Conservation (phyloP, 2,113 vertebrate genomes). For the Anguilla rostrata region DNA sequence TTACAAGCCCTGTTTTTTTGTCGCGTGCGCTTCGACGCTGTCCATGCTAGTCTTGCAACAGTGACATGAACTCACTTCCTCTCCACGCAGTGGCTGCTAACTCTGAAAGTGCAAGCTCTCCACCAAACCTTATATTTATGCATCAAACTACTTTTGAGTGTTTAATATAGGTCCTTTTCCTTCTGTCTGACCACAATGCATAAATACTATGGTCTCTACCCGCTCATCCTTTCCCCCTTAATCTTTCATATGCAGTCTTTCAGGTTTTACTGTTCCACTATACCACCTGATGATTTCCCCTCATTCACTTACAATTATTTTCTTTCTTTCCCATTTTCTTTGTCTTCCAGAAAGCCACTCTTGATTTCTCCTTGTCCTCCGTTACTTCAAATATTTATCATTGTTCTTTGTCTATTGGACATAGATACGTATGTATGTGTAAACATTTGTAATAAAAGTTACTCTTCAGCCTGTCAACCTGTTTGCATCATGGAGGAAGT, state of each 20-base stretch:
- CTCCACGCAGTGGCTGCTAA: background rate
- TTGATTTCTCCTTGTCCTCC: background rate
- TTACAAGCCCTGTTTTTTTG: background rate
- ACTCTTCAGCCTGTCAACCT: constrained; percentile 34
- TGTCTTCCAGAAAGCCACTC: background rate
- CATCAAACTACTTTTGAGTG: no score
- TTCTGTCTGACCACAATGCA: background rate
- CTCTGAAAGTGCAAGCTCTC: background rate
- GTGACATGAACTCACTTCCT: background rate
- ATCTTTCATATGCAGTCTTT: background rate
- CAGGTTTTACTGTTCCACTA: background rate
- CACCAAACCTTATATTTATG: no score
- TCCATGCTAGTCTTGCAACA: no score
- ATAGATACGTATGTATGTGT: background rate
- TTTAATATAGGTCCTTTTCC: background rate
- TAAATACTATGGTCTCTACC: background rate
- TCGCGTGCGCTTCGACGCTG: background rate
- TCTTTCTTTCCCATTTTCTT: background rate
- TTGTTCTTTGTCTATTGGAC: background rate
- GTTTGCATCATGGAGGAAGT: constrained; percentile 23
- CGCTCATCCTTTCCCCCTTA: background rate
- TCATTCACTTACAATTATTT: background rate
- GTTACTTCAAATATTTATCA: background rate
- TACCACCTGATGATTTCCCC: background rate
- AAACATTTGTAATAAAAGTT: background rate